Percentiles rank a stretch among this genome's conserved stretches.
Conservation (phyloP, 2,113 vertebrate genomes). For the Psittacula cyanocephala region DNA sequence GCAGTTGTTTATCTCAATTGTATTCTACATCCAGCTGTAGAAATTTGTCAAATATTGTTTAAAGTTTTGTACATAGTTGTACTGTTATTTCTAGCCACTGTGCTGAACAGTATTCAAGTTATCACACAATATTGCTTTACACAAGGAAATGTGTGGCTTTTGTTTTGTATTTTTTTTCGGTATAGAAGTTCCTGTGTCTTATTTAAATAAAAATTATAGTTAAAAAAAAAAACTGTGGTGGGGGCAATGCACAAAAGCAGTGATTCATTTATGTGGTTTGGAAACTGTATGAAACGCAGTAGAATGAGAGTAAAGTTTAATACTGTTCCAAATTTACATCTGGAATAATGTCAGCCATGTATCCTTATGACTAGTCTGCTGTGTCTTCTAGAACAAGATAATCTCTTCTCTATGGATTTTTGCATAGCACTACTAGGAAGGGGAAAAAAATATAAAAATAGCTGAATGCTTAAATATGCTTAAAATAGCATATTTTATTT, state of each 20-base stretch:
- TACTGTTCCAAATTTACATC: neutral
- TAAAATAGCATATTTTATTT: neutral
- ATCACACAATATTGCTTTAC: constrained; percentile 81
- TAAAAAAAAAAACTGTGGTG: constrained; percentile 54
- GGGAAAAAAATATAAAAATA: neutral
- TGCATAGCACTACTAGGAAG: neutral
- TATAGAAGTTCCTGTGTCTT: constrained; percentile 89
- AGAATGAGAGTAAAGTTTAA: neutral
- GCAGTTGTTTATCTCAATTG: constrained; percentile 77
- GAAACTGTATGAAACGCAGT: neutral
- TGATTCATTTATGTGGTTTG: constrained; percentile 16
- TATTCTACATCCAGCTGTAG: constrained; percentile 77
- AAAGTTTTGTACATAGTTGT: constrained; percentile 82
- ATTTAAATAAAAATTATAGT: constrained; percentile 94
- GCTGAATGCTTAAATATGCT: neutral
- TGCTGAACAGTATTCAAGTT: constrained; percentile 82
- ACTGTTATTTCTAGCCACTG: constrained; percentile 81
- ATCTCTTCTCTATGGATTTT: neutral
- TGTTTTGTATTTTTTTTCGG: constrained; percentile 87
- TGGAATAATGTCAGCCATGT: neutral
- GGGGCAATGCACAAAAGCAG: neutral
- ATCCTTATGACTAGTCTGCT: neutral
- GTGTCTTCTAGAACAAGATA: neutral
- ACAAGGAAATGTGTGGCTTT: constrained; percentile 82
- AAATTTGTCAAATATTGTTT: constrained; percentile 78